Percentiles rank a stretch among this genome's conserved stretches.
These are phyloP conservation scores for Phaenicophaeus curvirostris DNA, from an alignment of 2,797 vertebrate species.

Conservation along the genomic window DNA sequence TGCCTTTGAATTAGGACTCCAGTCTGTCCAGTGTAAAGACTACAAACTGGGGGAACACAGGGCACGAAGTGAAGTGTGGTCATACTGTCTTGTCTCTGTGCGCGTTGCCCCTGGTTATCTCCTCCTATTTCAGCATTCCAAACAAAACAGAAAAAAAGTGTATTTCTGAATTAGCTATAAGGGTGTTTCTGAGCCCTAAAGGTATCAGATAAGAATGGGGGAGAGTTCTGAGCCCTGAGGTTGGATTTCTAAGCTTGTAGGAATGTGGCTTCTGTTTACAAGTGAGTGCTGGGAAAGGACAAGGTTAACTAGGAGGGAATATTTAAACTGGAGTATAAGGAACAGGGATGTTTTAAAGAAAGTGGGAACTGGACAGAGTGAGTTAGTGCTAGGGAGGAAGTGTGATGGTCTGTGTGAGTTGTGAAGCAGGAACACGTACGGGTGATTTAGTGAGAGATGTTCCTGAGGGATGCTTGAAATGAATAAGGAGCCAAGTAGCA, in stretches of 20 bases:
- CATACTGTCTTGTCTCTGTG: neutral
- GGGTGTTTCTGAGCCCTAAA: neutral
- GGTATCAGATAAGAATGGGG: neutral
- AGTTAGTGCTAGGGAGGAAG: neutral
- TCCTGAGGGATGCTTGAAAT: neutral
- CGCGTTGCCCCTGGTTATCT: neutral
- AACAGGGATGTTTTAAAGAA: neutral
- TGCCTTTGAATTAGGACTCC: neutral
- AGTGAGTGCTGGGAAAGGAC: neutral
- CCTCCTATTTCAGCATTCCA: neutral
- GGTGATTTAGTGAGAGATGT: neutral
- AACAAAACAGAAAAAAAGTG: neutral
- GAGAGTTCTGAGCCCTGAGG: constrained; percentile 25
- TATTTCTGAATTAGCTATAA: neutral
- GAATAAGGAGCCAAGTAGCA: neutral
- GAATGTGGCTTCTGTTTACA: constrained; percentile 31
- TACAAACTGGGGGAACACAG: neutral
- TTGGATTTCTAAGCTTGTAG: constrained; percentile 56
- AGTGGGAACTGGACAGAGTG: neutral
- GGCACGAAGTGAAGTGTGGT: neutral
- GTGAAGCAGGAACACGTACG: neutral
- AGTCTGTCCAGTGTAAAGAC: neutral
- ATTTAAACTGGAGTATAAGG: neutral
- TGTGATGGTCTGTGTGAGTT: neutral
- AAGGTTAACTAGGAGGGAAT: neutral